These are phyloP conservation scores for Oscheius sp. DNA, from an alignment of 1,140 invertebrate genomes.

Conservation along the genomic window DNA sequence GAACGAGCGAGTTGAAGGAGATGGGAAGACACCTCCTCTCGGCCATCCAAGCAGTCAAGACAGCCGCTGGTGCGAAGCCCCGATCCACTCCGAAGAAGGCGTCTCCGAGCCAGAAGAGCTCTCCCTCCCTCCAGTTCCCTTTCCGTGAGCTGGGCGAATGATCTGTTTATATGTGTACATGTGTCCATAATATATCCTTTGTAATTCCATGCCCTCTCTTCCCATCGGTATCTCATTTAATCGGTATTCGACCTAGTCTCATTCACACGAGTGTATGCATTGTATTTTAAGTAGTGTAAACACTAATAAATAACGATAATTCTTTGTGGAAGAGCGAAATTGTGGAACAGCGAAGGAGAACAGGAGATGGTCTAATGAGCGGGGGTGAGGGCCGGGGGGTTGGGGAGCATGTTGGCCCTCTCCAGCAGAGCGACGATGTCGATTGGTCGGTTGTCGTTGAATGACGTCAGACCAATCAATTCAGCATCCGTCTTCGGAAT, in stretches of 20 bases:
- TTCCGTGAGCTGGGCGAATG: background rate
- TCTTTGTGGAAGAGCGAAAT: background rate
- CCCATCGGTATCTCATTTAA: too few species aligned
- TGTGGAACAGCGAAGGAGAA: background rate
- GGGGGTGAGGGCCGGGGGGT: background rate
- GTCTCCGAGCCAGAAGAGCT: too few species aligned
- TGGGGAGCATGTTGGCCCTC: constrained; percentile 29
- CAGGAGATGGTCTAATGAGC: background rate
- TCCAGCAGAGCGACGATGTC: constrained; percentile 30
- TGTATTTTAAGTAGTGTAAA: too few species aligned
- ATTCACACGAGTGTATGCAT: constrained; percentile 1
- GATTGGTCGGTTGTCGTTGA: constrained; percentile 33
- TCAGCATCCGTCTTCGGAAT: constrained; percentile 39
- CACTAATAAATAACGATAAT: too few species aligned
- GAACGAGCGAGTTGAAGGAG: constrained; percentile 39
- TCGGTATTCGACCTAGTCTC: background rate
- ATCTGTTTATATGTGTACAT: too few species aligned
- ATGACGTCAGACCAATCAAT: constrained; percentile 34
- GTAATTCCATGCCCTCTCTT: too few species aligned
- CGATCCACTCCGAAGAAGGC: background rate
- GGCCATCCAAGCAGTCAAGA: constrained; percentile 27
- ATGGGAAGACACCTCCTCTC: constrained; percentile 26
- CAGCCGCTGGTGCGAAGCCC: background rate
- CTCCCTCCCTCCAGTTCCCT: background rate
- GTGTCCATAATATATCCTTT: too few species aligned